phyloP scores from a whole-genome alignment of 1,140 invertebrate species.

The Dinothrombium tinctorium region DNA sequence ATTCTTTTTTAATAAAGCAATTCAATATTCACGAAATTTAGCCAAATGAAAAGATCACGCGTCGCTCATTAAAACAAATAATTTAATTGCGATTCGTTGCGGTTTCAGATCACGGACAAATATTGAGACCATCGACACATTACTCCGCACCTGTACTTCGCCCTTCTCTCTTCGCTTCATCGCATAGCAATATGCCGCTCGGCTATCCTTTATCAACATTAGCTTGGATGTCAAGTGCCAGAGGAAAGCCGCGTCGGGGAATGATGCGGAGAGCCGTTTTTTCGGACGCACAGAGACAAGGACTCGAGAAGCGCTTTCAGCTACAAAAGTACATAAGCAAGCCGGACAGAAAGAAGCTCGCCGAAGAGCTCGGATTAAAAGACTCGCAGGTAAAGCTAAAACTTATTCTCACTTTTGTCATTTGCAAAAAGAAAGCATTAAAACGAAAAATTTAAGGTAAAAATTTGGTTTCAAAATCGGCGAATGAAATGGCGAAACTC shows the following conservation, averaged over 20 bases:
- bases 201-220: constrained; percentile 27
- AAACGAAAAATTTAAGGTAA: constrained; percentile 56
- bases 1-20: background rate
- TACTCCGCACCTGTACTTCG: background rate
- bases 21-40: background rate
- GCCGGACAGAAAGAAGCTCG: constrained; percentile 81
- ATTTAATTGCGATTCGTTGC: background rate
- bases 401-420: background rate
- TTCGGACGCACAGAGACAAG: constrained; percentile 75
- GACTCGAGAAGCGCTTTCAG: constrained; percentile 78
- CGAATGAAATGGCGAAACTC: constrained; percentile 39
- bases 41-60: background rate
- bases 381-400: constrained; percentile 49
- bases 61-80: background rate
- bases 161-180: background rate
- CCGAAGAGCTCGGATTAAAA: constrained; percentile 78
- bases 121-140: background rate
- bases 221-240: constrained; percentile 47
- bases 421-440: background rate
- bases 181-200: constrained; percentile 2
- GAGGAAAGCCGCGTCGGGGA: constrained; percentile 42
- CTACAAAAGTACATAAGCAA: constrained; percentile 97
- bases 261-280: constrained; percentile 88
- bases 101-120: background rate
- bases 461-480: constrained; percentile 9